Evolutionary conservation across 2,797 vertebrate species (phyloP), one percentile per base, ranked within the genome.

Genomic region (Semotilus atromaculatus): DNA sequence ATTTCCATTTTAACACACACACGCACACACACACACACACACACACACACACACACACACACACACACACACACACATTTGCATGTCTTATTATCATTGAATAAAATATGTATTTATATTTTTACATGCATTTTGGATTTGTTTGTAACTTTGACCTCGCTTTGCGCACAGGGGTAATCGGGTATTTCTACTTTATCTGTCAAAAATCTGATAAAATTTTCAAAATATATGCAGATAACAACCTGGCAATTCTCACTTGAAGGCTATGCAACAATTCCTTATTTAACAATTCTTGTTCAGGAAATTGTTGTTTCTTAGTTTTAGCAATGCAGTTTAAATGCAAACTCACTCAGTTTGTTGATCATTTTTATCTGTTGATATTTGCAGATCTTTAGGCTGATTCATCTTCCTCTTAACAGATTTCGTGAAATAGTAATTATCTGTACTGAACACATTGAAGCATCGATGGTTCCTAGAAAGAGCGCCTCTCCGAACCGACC

Each of bases 331-430:
- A 10, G 9, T 51, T 66, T 82, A 55, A 83, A 68, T 74, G n/a
- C 85, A 48, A 31, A 68, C 43, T 82, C 62, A 31, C 55, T 74
- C 26, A 60, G 36, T 40, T 55, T 31, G 18, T 74, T 68, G 68
- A 55, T 38, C 19, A 67, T 34, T 83, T 67, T 18, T 19, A 53
- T 58, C 38, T 31, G 55, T 81, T 48, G 75, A 81, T 88, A 60
- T 81, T 86, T 72, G 40, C 71, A 38, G 55, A 29, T 16, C 4
- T 14, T 58, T 58, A 48, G 18, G 45, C 80, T 55, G n/a, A 74
- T 67, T 74, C 66, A n/a, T 38, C 2, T 26, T 55, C 45, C 40
- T 85, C 26, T 31, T 14, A 43, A 11, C 60, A 66, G 26, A 66
- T 79, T 79, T 79, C 11, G 29, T 34, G 58, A 79, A 48, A 34